phyloP scores from a whole-genome alignment of 2,888 invertebrate species.

The Polyploca ridens region DNA sequence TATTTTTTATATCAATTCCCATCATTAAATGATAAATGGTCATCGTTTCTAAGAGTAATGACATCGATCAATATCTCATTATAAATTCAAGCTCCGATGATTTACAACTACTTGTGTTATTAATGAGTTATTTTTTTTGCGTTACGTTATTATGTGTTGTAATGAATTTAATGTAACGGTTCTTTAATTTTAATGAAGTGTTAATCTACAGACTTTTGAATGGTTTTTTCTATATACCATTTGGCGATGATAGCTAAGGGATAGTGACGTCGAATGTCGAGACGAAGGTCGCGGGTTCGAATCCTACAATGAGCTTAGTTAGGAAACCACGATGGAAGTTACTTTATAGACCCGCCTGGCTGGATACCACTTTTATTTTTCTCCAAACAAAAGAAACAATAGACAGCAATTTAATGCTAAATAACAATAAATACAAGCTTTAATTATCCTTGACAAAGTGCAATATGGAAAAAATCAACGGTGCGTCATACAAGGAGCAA shows the following conservation, averaged over 20 bases:
- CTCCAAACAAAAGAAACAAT: neutral
- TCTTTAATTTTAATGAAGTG: no score
- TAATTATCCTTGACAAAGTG: slow-evolving; percentile 7
- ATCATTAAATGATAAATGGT: slow-evolving; percentile 5
- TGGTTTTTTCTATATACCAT: neutral
- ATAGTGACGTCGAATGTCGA: no score
- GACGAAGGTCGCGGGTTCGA: no score
- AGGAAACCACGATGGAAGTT: no score
- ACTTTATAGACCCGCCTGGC: no score
- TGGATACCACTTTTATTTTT: neutral
- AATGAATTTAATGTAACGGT: neutral
- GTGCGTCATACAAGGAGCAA: slow-evolving; percentile 44
- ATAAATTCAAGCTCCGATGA: neutral
- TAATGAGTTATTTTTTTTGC: neutral
- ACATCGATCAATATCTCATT: neutral
- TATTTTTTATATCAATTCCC: neutral
- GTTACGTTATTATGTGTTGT: neutral
- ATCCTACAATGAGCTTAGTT: no score
- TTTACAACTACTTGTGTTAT: neutral
- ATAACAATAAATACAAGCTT: neutral
- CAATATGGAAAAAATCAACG: slow-evolving; percentile 23
- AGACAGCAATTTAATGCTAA: neutral
- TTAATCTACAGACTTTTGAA: no score
- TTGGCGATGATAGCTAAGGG: no score
- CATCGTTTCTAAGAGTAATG: slow-evolving; percentile 4